Evolutionary conservation across 1,140 invertebrate species (phyloP).

Genomic region (Sitobion miscanthi): DNA sequence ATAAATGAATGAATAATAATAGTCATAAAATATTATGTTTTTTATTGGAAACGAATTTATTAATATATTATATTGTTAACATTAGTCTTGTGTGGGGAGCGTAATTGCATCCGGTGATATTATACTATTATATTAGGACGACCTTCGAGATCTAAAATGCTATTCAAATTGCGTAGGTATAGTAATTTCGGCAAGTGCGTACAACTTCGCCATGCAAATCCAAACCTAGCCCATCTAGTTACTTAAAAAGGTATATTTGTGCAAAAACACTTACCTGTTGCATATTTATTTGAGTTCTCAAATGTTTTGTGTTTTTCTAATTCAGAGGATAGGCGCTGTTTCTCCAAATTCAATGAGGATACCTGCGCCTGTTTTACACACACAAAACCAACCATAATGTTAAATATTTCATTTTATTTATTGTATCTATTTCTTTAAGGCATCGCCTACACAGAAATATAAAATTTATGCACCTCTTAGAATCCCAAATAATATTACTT

Average conservation of each 20-base stretch:
- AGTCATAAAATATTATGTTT: background rate
- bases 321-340: slow-evolving; percentile 4
- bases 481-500: background rate
- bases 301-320: slow-evolving; percentile 17
- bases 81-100: background rate
- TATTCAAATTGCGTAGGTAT: slow-evolving; percentile 13
- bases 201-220: background rate
- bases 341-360: slow-evolving; percentile 21
- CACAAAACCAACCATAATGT: background rate
- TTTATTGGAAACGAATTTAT: background rate
- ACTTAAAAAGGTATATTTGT: background rate
- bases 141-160: background rate
- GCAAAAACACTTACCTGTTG: background rate
- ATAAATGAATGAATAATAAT: background rate
- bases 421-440: background rate
- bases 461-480: background rate
- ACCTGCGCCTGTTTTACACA: slow-evolving; percentile 25
- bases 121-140: background rate
- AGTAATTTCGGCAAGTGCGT: background rate
- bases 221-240: background rate
- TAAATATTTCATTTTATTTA: background rate
- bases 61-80: background rate
- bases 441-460: background rate
- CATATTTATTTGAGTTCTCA: background rate
- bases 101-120: background rate